phyloP scores from a whole-genome alignment of 2,113 vertebrate genomes.

The Podarcis raffonei region DNA sequence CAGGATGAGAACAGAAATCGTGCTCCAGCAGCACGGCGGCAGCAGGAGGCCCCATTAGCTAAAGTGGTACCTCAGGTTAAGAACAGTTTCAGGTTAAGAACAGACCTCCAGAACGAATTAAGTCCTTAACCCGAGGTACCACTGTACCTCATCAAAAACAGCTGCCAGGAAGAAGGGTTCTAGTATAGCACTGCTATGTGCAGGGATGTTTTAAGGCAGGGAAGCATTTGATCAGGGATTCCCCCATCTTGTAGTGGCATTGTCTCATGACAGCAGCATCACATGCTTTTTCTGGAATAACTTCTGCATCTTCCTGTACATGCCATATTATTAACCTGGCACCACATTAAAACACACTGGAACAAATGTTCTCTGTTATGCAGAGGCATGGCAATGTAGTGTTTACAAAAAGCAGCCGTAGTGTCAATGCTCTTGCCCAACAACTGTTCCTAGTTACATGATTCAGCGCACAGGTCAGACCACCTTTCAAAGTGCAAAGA shows the following conservation, averaged over 20 bases:
- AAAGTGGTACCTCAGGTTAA: no score
- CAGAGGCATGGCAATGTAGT: background rate
- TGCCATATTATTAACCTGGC: background rate
- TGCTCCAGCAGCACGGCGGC: no score
- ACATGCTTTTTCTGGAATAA: background rate
- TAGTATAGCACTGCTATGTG: background rate
- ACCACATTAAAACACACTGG: background rate
- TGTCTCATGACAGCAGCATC: background rate
- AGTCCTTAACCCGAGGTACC: no score
- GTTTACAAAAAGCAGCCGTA: background rate
- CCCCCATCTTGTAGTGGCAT: background rate
- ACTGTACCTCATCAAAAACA: background rate
- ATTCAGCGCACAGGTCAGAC: background rate
- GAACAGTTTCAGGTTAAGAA: no score
- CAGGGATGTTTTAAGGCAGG: background rate
- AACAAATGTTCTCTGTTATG: background rate
- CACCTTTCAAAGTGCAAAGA: background rate
- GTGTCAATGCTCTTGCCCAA: background rate
- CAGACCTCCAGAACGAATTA: no score
- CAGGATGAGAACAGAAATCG: no score
- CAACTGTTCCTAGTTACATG: fast-evolving
- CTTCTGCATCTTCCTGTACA: background rate
- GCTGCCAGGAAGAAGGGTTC: background rate
- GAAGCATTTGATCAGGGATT: background rate
- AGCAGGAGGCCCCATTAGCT: no score